Percentiles rank a stretch among this genome's conserved stretches.
These are phyloP conservation scores for Xyrauchen texanus DNA, from an alignment of 2,113 vertebrate genomes.

Conservation along the genomic window DNA sequence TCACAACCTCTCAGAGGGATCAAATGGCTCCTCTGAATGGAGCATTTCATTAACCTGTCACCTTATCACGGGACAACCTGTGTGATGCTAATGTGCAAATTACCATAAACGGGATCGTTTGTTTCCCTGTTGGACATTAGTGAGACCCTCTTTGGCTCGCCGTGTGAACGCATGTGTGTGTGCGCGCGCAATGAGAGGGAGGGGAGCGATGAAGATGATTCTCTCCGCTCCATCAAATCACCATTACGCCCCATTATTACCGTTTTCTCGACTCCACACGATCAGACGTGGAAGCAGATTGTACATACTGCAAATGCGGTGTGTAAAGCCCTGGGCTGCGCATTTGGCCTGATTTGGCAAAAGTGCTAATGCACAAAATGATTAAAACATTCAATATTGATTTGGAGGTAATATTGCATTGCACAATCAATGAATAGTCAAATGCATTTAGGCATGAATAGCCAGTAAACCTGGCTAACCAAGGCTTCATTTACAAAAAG, in stretches of 20 bases:
- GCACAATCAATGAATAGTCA: background rate
- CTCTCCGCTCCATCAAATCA: conserved; percentile 41
- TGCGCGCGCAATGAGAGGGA: conserved; percentile 50
- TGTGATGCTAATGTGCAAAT: conserved; percentile 92
- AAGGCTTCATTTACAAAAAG: too few species aligned
- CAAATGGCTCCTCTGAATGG: conserved; percentile 94
- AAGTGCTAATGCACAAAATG: background rate
- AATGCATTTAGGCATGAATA: background rate
- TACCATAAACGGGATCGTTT: conserved; percentile 94
- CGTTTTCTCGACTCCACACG: background rate
- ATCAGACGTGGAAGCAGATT: background rate
- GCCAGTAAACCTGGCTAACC: background rate
- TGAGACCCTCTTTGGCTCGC: conserved; percentile 70
- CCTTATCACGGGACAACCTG: conserved; percentile 93
- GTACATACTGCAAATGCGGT: background rate
- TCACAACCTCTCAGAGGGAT: conserved; percentile 96
- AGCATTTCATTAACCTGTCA: conserved; percentile 95
- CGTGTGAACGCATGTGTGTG: conserved; percentile 53
- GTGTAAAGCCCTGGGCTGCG: background rate
- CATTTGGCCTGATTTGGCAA: background rate
- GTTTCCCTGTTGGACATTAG: conserved; percentile 85
- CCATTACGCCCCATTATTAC: conserved; percentile 29
- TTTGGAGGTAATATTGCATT: background rate
- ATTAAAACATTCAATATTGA: background rate
- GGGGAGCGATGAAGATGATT: conserved; percentile 41